Evolutionary conservation across 2,888 invertebrate species (phyloP).

Genomic region (Sphecodes monilicornis): DNA sequence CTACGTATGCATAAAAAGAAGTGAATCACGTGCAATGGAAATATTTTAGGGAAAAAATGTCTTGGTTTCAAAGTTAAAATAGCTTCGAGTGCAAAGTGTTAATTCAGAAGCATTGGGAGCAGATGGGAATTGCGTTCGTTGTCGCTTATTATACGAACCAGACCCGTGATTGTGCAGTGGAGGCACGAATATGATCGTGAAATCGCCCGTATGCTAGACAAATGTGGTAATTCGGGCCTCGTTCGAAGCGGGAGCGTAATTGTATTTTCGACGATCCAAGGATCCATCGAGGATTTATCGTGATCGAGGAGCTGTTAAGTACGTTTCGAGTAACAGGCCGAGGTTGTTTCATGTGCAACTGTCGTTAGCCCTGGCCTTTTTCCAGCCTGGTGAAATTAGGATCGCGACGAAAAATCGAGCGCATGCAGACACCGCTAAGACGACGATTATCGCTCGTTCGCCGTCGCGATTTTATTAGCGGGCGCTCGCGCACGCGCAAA

Average conservation of each 20-base stretch:
- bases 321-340: not conserved
- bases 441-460: slow-evolving; percentile 33
- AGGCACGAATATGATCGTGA: not conserved
- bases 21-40: too few species aligned
- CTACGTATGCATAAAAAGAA: too few species aligned
- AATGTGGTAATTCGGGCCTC: not conserved
- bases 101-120: not conserved
- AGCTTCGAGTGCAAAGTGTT: too few species aligned
- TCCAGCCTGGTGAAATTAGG: not conserved
- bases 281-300: not conserved
- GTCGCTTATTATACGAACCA: not conserved
- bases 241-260: not conserved
- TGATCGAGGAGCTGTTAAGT: not conserved
- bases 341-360: not conserved
- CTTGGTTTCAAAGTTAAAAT: too few species aligned
- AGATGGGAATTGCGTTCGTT: not conserved
- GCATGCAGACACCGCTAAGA: slow-evolving; percentile 13
- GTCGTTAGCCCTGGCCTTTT: not conserved
- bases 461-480: slow-evolving; percentile 51
- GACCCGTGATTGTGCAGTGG: not conserved
- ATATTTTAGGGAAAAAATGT: too few species aligned
- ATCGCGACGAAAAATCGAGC: slow-evolving; percentile 17
- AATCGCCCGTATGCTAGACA: not conserved
- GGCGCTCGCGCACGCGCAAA: slow-evolving; percentile 32
- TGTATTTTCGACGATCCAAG: not conserved